Evolutionary conservation across 2,888 invertebrate genomes (phyloP), one percentile per base, ranked within the genome.

Genomic region (Sinotaia quadrata): DNA sequence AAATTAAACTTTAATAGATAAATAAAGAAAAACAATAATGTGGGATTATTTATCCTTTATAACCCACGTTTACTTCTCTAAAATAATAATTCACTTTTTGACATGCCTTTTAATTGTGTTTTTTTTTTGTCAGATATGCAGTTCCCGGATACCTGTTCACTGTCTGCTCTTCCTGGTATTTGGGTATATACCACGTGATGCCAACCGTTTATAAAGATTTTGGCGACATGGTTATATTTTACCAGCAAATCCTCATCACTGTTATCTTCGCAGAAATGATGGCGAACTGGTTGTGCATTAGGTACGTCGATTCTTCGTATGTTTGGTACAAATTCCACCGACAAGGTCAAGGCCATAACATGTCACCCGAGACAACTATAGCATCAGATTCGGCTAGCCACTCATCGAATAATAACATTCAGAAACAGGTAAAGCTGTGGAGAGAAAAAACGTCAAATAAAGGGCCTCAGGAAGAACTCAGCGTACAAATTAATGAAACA

Each of bases 211-310:
- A 83, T 73, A 57, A 52, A n/a, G 75, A 75, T 47, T 62, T 67
- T 36, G 68, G 70, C n/a, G 69, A 67, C 21, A 31, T 47, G 10
- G 56, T 67, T 7, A 57, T 75, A 29, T 18, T 75, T 12, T 21
- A 58, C 4, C 75, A 72, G 72, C 70, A 77, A 29, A 44, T 67
- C 8, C 51, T 83, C 47, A 74, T 78, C n/a, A 75, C 66, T 29
- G 71, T 85, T 69, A 69, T 83, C 54, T 77, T 78, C 8, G n/a
- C 74, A 5, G 73, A 85, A 67, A 73, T 84, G 66, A 72, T 80
- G 41, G 21, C 80, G 27, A 84, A 85, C 75, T 85, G 84, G 84
- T 56, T 81, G 7, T 81, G 81, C 66, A 77, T 85, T n/a, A 78
- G 80, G 44, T 76, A 76, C 63, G 78, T 83, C 3, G 75, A 75